Evolutionary conservation across 2,888 invertebrate genomes (phyloP), one percentile per base, ranked within the genome.

Genomic region (Napeogenes inachia): DNA sequence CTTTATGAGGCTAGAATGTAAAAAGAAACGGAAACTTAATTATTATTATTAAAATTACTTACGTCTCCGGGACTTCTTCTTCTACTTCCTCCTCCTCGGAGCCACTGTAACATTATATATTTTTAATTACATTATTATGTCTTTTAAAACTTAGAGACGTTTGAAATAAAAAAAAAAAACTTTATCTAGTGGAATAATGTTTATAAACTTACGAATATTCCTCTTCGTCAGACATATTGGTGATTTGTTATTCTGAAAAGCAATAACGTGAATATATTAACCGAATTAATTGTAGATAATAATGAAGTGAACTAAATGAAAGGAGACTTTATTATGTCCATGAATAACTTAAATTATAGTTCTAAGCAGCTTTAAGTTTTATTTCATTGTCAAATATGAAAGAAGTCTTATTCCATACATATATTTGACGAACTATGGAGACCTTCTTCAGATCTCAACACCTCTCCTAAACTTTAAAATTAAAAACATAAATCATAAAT

Each of bases 151-250:
- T 21, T n/a, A 8, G 21, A 13, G 6, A 47, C 6, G 6, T 12
- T n/a, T 4, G n/a, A 47, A 47, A 50, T 30, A 47, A 50, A 30
- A 8, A 10, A 50, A 12, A 10, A 4, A 53, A 10, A 21, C 21
- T 21, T 21, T 21, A 21, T 21, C 21, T 54, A 4, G 8, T 38
- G 38, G 38, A 38, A 38, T 42, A 13, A 32, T 56, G 56, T 47
- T 38, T 38, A 30, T 60, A 77, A 92, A 96, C 97, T 97, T 93
- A 97, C 97, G 97, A 96, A 93, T 97, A 97, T 93, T 96, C 96
- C 92, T 97, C 97, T 91, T 97, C 97, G 93, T 97, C 97, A 92
- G 97, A 97, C 97, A 97, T 97, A 93, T 90, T 95, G 93, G 90
- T 92, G 89, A 84, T 79, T 89, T 90, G 82, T 84, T 74, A 81